Evolutionary conservation across 2,888 invertebrate species (phyloP).

Genomic region (Hirudinaria manillensis): DNA sequence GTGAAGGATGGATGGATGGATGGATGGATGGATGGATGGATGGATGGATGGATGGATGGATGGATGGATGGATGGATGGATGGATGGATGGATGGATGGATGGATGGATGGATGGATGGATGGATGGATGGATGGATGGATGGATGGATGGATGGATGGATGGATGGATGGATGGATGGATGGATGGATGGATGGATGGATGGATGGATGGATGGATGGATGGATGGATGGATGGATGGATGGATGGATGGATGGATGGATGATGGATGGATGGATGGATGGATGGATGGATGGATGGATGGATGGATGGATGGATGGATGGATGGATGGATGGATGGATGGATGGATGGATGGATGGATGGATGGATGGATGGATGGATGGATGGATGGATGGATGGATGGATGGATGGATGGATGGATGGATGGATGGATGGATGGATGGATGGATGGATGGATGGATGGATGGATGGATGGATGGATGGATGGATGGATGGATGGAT

Average conservation of each 20-base stretch:
- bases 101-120: constrained; percentile 13
- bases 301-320: constrained; percentile 9
- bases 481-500: constrained; percentile 9
- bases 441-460: constrained; percentile 15
- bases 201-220: background rate
- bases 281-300: background rate
- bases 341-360: constrained; percentile 9
- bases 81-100: constrained; percentile 15
- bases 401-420: background rate
- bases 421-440: constrained; percentile 9
- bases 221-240: background rate
- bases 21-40: too few species aligned
- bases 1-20: background rate
- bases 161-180: background rate
- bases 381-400: constrained; percentile 4
- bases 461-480: constrained; percentile 10
- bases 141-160: background rate
- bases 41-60: background rate
- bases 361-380: constrained; percentile 5
- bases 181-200: background rate
- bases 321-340: constrained; percentile 12
- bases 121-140: constrained; percentile 14
- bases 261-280: background rate
- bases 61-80: constrained; percentile 5
- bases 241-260: too few species aligned